Evolutionary conservation across 2,888 invertebrate species (phyloP), one percentile per base, ranked within the genome.

Genomic region (Rhabditophanes sp.): DNA sequence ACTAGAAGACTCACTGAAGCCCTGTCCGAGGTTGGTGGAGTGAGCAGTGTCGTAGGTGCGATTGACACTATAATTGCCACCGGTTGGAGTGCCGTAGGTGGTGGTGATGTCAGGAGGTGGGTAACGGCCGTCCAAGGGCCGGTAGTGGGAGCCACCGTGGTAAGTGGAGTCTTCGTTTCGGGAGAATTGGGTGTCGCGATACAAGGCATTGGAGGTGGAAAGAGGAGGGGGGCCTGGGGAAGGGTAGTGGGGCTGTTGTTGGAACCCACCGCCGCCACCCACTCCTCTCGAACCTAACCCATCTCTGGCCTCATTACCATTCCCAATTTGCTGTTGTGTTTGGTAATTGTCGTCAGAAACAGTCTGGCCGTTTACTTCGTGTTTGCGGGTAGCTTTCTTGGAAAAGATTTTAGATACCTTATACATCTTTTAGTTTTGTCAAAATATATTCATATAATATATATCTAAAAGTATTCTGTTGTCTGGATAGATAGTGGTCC

Each of bases 391-490:
- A 17, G 56, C 49, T 41, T 58, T 57, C 36, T 48, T 48, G 34
- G 48, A 45, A 37, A 79, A 78, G 25, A 59, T 58, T 68, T 78
- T 78, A 46, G 79, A 77, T 69, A 81, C 81, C 66, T 78, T 76
- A 67, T 80, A 80, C 76, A 81, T 78, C 23, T 9, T 22, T 9
- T 9, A 9, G 9, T 22, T 9, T 9, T 9, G 23, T 9, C 9
- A 22, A 9, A 22, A 22, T n/a, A n/a, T n/a, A n/a, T n/a, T n/a
- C n/a, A n/a, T n/a, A n/a, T n/a, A n/a, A n/a, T n/a, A n/a, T n/a
- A n/a, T n/a, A n/a, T n/a, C n/a, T n/a, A n/a, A n/a, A n/a, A n/a
- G n/a, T n/a, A n/a, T n/a, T n/a, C n/a, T n/a, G n/a, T n/a, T n/a
- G n/a, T n/a, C n/a, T n/a, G n/a, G n/a, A n/a, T n/a, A n/a, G n/a